Evolutionary conservation across 2,888 invertebrate species (phyloP).

Genomic region (Melikaiella ostensackeni): DNA sequence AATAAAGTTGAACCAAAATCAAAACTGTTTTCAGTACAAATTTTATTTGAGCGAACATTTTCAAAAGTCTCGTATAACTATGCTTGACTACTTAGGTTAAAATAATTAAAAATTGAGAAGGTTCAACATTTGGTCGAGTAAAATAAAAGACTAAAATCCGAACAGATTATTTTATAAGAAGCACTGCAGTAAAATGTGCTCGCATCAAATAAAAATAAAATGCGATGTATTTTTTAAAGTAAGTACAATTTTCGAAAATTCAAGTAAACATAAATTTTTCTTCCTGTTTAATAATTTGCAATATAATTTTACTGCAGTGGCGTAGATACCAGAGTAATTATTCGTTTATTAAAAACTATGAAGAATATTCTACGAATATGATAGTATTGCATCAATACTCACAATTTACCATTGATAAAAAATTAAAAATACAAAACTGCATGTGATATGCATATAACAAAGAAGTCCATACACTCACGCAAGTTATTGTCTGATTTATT

Average conservation of each 20-base stretch:
- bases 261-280: not conserved
- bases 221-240: not conserved
- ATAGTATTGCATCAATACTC: slow-evolving; percentile 37
- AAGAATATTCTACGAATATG: slow-evolving; percentile 47
- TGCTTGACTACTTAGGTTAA: slow-evolving; percentile 37
- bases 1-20: not conserved
- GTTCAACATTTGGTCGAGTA: slow-evolving; percentile 33
- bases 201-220: slow-evolving; percentile 8
- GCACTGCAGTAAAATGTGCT: slow-evolving; percentile 33
- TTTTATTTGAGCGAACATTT: slow-evolving; percentile 40
- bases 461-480: slow-evolving; percentile 30
- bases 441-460: slow-evolving; percentile 40
- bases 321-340: slow-evolving; percentile 24
- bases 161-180: slow-evolving; percentile 25
- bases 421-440: slow-evolving; percentile 42
- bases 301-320: slow-evolving; percentile 32
- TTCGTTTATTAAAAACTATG: slow-evolving; percentile 54
- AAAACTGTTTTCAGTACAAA: slow-evolving; percentile 29
- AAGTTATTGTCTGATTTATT: slow-evolving; percentile 46
- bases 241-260: not conserved
- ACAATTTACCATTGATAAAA: slow-evolving; percentile 43
- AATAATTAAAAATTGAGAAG: slow-evolving; percentile 18
- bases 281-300: not conserved
- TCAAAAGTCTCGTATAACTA: slow-evolving; percentile 36
- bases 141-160: slow-evolving; percentile 32